These are phyloP conservation scores for Sminthurinus signatus DNA, from an alignment of 1,140 invertebrate genomes.

Conservation along the genomic window DNA sequence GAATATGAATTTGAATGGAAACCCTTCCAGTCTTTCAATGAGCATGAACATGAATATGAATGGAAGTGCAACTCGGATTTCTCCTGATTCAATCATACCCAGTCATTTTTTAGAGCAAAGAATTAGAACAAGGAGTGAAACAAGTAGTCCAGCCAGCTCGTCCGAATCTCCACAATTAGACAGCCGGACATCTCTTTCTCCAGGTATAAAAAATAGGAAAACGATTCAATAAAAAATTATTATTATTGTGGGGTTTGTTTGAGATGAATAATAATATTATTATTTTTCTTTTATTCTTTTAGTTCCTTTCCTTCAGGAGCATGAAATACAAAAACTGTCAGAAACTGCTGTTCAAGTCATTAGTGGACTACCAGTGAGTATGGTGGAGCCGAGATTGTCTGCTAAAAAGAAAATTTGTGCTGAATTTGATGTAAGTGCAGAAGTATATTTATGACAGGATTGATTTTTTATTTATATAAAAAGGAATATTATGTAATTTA, in stretches of 20 bases:
- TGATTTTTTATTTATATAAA: too few species aligned
- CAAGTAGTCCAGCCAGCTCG: constrained; percentile 21
- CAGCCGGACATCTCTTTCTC: constrained; percentile 52
- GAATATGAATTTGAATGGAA: constrained; percentile 1
- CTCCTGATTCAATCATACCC: constrained; percentile 25
- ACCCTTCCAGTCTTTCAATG: background rate
- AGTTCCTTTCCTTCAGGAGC: constrained; percentile 68
- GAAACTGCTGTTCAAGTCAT: constrained; percentile 74
- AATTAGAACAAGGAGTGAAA: constrained; percentile 28
- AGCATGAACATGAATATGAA: background rate
- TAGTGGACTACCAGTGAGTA: constrained; percentile 70
- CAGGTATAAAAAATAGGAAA: too few species aligned
- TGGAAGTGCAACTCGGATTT: constrained; percentile 1
- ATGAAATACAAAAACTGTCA: constrained; percentile 75
- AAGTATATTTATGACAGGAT: too few species aligned
- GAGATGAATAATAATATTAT: too few species aligned
- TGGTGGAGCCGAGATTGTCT: constrained; percentile 74
- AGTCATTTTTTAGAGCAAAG: constrained; percentile 28
- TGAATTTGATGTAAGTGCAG: constrained; percentile 68
- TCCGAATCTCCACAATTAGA: constrained; percentile 21
- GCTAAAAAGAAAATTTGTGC: constrained; percentile 88
- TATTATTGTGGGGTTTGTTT: too few species aligned
- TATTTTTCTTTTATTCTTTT: too few species aligned
- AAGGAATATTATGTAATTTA: background rate
- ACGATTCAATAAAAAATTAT: too few species aligned